Base-by-base conservation (phyloP, 1,140 invertebrate species). In the Mylabris phalerata region DNA sequence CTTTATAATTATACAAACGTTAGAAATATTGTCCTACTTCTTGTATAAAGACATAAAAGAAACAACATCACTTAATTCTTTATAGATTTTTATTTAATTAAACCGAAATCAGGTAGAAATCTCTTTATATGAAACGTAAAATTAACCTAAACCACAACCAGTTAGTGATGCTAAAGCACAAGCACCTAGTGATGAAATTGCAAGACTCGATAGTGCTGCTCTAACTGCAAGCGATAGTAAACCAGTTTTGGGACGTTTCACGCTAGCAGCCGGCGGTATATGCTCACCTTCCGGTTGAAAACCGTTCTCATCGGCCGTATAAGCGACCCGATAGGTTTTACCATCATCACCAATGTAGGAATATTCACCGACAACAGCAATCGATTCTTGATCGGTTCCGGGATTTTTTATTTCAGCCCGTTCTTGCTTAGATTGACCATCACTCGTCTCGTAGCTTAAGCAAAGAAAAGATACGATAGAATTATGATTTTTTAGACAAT, bases 291-390 rank as follows among this genome's bases (percentile, higher is more conserved):
- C 50, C 9, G 69, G 13, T 13, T 13, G 13, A 58, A 70, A 77
- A 13, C 76, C 76, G 56, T 75, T 75, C 52, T 71, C 70, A 52
- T 68, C 69, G 9, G 71, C 70, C 1, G 57, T 64, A 45, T 70
- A 72, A 6, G 61, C 52, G 5, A 72, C 63, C 0, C 77, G 77
- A 70, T 85, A 84, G n/a, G 75, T 76, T 59, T 79, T 77, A 45
- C 82, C 82, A 67, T 90, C 85, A 3, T 84, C 82, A 27, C 83
- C 83, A 4, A 82, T 83, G 75, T 89, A 92, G 7, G 82, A 84
- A 74, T 83, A 91, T 0, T 77, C 79, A 0, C 88, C 88, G 26
- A 81, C 76, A 0, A 79, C 84, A 27, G 79, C 79, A 1, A 84
- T 63, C 3, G 75, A 75, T 60, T 84, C 81, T 51, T 84, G 78